Conservation (phyloP, 2,888 invertebrate genomes). For the Cheilosia vernalis region DNA sequence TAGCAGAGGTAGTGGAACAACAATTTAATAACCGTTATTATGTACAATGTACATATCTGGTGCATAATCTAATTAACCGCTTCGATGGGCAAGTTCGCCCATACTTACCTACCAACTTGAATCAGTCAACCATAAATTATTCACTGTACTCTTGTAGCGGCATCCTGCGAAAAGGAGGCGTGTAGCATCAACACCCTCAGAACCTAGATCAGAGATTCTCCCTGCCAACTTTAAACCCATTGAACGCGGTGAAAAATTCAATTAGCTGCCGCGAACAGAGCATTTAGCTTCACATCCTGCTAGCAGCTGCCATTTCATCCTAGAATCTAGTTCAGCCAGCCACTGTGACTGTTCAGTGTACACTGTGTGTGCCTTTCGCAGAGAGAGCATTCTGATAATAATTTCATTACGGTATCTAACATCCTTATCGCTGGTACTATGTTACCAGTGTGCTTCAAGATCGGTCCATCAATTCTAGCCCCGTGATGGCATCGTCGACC, state of each 20-base stretch:
- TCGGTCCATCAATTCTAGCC: slow-evolving; percentile 47
- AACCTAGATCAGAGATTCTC: not conserved
- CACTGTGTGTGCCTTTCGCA: not conserved
- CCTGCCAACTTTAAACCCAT: slow-evolving; percentile 20
- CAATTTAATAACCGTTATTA: not conserved
- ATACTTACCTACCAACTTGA: slow-evolving; percentile 25
- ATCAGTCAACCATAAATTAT: slow-evolving; percentile 48
- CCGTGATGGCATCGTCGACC: slow-evolving; percentile 4
- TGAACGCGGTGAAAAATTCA: slow-evolving; percentile 48
- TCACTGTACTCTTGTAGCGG: slow-evolving; percentile 8
- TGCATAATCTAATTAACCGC: slow-evolving; percentile 31
- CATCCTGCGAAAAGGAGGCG: slow-evolving; percentile 27
- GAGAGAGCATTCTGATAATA: slow-evolving; percentile 45
- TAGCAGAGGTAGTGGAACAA: not conserved
- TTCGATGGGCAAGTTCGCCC: slow-evolving; percentile 16
- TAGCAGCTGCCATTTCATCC: slow-evolving; percentile 28
- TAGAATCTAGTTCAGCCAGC: not conserved
- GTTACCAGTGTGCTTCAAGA: slow-evolving; percentile 37
- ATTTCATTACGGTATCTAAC: slow-evolving; percentile 56
- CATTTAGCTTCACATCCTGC: slow-evolving; percentile 26
- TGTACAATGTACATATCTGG: not conserved
- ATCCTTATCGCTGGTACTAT: slow-evolving; percentile 53
- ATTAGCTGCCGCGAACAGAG: slow-evolving; percentile 27
- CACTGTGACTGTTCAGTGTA: not conserved
- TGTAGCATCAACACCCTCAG: slow-evolving; percentile 30